A percentile compares a stretch with the other conserved stretches of the same genome.
Conservation (phyloP, 2,888 invertebrate genomes). For the Crematogaster levior region DNA sequence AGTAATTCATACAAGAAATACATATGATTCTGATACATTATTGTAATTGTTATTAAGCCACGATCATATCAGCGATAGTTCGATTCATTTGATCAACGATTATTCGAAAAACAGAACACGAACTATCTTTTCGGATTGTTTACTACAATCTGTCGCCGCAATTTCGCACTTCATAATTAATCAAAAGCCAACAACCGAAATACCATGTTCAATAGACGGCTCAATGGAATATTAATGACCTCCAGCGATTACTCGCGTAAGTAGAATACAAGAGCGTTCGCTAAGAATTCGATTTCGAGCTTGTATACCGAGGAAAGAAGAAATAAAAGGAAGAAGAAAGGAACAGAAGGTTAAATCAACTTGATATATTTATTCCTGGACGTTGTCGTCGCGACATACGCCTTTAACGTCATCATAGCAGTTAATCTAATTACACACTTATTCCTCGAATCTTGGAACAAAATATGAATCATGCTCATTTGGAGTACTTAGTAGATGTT, state of each 20-base stretch:
- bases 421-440: neutral
- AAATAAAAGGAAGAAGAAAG: neutral
- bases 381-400: neutral
- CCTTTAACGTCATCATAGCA: neutral
- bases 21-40: too few species aligned
- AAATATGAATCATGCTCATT: neutral
- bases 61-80: neutral
- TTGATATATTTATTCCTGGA: neutral
- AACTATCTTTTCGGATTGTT: constrained; percentile 20
- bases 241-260: constrained; percentile 21
- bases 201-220: neutral
- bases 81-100: neutral
- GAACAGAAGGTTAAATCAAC: neutral
- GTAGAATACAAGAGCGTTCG: constrained; percentile 24
- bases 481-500: neutral
- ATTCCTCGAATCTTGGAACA: neutral
- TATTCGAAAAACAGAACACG: neutral
- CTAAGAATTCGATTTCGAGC: constrained; percentile 9
- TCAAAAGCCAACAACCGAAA: constrained; percentile 23
- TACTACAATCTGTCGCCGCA: neutral
- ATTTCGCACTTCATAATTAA: constrained; percentile 41
- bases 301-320: neutral
- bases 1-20: too few species aligned
- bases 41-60: neutral
- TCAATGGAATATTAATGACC: constrained; percentile 32